A percentile compares a stretch with the other conserved stretches of the same genome.
These are phyloP conservation scores for Rhinoraja longicauda DNA, from an alignment of 2,797 vertebrate species.

Conservation along the genomic window DNA sequence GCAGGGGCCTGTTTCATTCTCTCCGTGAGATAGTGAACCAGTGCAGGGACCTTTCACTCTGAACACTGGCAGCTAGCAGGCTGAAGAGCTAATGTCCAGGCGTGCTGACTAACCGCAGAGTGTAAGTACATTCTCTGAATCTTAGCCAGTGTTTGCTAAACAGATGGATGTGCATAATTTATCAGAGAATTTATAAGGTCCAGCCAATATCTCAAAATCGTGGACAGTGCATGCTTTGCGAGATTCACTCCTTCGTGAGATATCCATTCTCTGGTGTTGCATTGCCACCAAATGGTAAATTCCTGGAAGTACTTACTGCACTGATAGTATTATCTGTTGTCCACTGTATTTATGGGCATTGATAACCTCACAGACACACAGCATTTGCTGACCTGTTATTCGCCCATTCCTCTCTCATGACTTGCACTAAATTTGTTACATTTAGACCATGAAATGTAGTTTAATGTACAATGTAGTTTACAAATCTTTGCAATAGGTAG, in stretches of 20 bases:
- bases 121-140: not conserved
- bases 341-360: no score
- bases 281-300: slow-evolving; percentile 25
- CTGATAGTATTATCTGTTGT: not conserved
- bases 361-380: no score
- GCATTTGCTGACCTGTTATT: not conserved
- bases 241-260: not conserved
- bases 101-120: no score
- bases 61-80: not conserved
- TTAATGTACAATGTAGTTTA: no score
- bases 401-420: not conserved
- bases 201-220: not conserved
- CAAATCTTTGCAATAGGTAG: no score
- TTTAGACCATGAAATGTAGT: no score
- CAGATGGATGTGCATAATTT: not conserved
- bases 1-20: no score
- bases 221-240: not conserved
- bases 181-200: not conserved
- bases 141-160: not conserved
- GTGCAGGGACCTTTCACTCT: not conserved
- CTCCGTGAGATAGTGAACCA: not conserved
- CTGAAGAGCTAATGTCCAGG: not conserved
- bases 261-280: not conserved
- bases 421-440: not conserved
- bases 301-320: not conserved